Evolutionary conservation across 2,113 vertebrate species (phyloP).

Genomic region (Isichthys henryi): DNA sequence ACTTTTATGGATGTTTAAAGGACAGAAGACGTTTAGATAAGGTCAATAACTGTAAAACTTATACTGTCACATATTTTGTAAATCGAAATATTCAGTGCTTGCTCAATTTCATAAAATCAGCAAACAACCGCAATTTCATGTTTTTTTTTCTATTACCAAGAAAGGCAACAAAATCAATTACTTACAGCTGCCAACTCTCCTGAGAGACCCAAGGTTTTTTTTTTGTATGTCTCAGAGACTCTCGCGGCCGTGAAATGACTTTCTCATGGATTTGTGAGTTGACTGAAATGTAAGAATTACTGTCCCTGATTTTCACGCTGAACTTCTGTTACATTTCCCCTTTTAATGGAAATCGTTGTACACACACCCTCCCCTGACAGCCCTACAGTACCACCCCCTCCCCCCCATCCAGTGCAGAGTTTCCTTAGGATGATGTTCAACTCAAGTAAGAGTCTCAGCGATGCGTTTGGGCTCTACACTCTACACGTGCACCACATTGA

Average conservation of each 20-base stretch:
- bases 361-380: neutral
- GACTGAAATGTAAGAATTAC: neutral
- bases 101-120: conserved; percentile 4
- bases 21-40: neutral
- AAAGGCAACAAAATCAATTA: conserved; percentile 10
- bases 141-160: conserved; percentile 1
- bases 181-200: neutral
- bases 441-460: neutral
- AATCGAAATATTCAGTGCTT: neutral
- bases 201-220: neutral
- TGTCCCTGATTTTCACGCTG: neutral
- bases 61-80: neutral
- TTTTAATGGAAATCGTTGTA: neutral
- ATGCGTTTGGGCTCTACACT: neutral
- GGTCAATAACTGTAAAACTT: neutral
- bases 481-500: neutral
- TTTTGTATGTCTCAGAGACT: neutral
- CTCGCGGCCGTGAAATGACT: neutral
- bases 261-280: neutral
- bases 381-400: neutral
- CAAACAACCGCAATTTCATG: neutral
- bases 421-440: neutral
- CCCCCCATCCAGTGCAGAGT: neutral
- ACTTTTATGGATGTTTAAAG: neutral
- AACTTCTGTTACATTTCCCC: neutral